Evolutionary conservation across 2,797 vertebrate species (phyloP).

Genomic region (Eulemur albifrons): DNA sequence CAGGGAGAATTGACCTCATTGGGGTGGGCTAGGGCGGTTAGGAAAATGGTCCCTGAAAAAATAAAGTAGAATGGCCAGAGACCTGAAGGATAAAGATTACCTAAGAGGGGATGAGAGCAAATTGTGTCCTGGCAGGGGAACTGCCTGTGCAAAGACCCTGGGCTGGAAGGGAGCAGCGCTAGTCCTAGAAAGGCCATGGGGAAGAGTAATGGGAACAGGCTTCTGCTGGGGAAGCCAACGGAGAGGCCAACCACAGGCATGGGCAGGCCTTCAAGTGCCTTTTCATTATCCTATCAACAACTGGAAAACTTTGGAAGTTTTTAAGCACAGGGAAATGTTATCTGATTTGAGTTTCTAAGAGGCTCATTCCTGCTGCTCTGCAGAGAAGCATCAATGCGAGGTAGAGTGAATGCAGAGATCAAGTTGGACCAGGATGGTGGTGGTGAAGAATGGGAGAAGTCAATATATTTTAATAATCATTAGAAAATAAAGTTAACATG

Average conservation of each 20-base stretch:
- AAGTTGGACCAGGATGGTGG: not conserved
- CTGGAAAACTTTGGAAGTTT: not conserved
- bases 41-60: not conserved
- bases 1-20: not conserved
- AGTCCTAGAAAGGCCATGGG: not conserved
- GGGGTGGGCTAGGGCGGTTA: not conserved
- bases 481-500: not conserved
- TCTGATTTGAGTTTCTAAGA: not conserved
- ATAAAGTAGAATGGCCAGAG: not conserved
- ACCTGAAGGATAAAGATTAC: not conserved
- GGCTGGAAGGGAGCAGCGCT: not conserved
- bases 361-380: not conserved
- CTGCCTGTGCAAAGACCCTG: not conserved
- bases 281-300: not conserved
- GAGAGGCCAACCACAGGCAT: not conserved
- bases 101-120: no score
- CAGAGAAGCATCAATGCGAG: not conserved
- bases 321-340: not conserved
- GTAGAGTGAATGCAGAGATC: not conserved
- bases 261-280: no score
- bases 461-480: not conserved
- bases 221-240: not conserved
- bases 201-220: not conserved
- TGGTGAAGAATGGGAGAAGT: not conserved
- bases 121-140: rapidly evolving